Evolutionary conservation across 2,797 vertebrate species (phyloP), one percentile per base, ranked within the genome.

Genomic region (Pelobates cultripes): DNA sequence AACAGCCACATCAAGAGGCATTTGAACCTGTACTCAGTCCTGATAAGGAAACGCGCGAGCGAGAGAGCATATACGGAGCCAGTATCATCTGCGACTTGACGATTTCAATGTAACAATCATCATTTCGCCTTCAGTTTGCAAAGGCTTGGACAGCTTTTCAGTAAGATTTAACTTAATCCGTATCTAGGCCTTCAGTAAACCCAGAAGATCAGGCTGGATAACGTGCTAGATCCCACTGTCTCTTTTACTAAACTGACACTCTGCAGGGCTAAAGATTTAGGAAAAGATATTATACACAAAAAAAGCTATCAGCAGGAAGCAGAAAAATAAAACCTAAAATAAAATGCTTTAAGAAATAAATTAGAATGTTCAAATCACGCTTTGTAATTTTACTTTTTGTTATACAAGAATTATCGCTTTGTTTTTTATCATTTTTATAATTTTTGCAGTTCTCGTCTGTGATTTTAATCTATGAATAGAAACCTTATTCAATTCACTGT

Each of bases 151-250:
- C 82, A 47, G 73, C 63, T 84, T 75, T 75, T 78, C 81, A 79
- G 71, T 55, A 40, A 13, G 82, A 84, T 73, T 84, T 71, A 84
- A 76, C 73, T 40, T 84, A 84, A 84, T 84, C 82, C 82, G 43
- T 7, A 28, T 76, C 68, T 84, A 80, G 82, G 77, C 77, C 77
- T 17, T 71, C 67, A 6, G 72, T 79, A 84, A 79, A 84, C 12
- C 82, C 15, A 45, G 64, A 44, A 84, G 82, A 79, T 84, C 82
- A 84, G 73, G 82, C 13, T 1, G 77, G 77, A 84, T 84, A 79
- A 76, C 72, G 9, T 41, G 7, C 73, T 42, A 67, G 51, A 84
- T 72, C 71, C 81, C 81, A 40, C 13, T 41, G 43, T 70, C 71
- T 83, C 53, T 53, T 66, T 61, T 70, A 17, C 55, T 83, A 79